Evolutionary conservation across 2,113 vertebrate genomes (phyloP), one percentile per base, ranked within the genome.

Genomic region (Osmerus mordax): DNA sequence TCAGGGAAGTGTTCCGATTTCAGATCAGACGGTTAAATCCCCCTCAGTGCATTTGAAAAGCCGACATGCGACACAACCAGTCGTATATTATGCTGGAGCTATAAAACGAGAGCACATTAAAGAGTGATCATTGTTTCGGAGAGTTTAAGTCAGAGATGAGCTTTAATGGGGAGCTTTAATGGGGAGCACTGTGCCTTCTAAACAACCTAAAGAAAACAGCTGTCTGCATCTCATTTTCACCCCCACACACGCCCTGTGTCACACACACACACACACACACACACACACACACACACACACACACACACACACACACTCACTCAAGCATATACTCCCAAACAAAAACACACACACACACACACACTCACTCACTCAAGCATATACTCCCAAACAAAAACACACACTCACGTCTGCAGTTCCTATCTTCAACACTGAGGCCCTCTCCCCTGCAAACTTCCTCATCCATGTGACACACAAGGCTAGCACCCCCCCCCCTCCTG

Each of bases 191-290:
- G 52, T 14, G 73, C 47, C 68, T 74, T 76, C 71, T 72, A 68
- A 80, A 25, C 23, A 60, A 11, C 52, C 23, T 3, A 18, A n/a
- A 60, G 67, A 74, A 80, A n/a, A 23, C 67, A 80, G 73, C 75
- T 79, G 80, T 74, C 60, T 74, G 67, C 70, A 75, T 82, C 41
- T 78, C 73, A 82, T 82, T 82, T 72, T 72, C 80, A 82, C 78
- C 65, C 54, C 67, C 51, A 18, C 25, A 55, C 61, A 32, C 61
- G 21, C 18, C 32, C 16, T 7, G 51, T 19, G 3, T 11, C 8
- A 47, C 28, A 51, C 62, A 74, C n/a, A 70, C 32, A 64, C 78
- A 67, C 41, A 58, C 71, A 67, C 32, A 78, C 73, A 70, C 80
- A 69, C 70, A 79, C 73, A 53, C 61, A 68, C 47, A 47, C 5